phyloP scores from a whole-genome alignment of 92 coral and sea anemone species.

The Phenganax subtilis region DNA sequence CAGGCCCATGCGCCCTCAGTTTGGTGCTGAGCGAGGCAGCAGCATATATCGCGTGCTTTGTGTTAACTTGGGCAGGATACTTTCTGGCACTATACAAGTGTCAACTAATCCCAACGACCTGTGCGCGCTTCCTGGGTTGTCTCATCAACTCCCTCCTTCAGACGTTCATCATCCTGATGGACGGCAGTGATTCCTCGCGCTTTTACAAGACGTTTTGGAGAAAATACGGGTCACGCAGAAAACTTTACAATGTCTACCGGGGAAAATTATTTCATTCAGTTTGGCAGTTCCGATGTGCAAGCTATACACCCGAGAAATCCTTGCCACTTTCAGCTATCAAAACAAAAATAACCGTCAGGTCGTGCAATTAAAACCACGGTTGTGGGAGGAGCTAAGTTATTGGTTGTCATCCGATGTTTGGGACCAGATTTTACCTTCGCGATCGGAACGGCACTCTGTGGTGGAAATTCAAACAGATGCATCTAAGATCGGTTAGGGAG shows the following conservation, averaged over 20 bases:
- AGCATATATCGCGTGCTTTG: constrained; percentile 1
- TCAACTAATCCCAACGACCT: not conserved
- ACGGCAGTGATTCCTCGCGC: not conserved
- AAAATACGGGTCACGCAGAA: not conserved
- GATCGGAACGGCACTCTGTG: not conserved
- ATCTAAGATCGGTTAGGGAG: not conserved
- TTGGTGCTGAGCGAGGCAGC: not conserved
- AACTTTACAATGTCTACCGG: not conserved
- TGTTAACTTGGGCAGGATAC: not conserved
- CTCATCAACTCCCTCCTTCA: not conserved
- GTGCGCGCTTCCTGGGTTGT: not conserved
- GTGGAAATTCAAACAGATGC: constrained; percentile 9
- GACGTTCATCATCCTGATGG: not conserved
- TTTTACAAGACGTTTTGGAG: too few species aligned
- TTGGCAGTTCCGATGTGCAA: too few species aligned
- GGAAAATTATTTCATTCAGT: not conserved
- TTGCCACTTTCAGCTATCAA: constrained; percentile 1
- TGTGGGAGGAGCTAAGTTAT: too few species aligned
- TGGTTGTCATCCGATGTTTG: too few species aligned
- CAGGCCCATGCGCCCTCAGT: not conserved
- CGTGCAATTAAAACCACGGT: not conserved
- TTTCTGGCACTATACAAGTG: not conserved
- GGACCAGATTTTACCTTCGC: not conserved
- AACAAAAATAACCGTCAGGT: not conserved
- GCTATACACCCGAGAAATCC: not conserved